Evolutionary conservation across 1,140 invertebrate species (phyloP).

Genomic region (Drosophila leontia): DNA sequence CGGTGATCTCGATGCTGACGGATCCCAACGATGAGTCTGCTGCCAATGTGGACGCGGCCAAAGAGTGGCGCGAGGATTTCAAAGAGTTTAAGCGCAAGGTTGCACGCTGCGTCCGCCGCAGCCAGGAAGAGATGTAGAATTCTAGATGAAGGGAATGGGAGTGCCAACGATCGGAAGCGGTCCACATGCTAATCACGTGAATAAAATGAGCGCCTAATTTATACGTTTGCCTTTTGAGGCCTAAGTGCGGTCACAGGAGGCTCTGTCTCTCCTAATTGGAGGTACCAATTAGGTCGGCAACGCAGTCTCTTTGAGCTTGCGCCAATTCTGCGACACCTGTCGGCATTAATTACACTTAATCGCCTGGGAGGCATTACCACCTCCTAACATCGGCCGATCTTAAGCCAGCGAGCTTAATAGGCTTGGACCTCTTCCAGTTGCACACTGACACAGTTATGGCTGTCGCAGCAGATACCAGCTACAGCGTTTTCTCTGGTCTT

Average conservation of each 20-base stretch:
- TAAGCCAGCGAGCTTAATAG: constrained; percentile 63
- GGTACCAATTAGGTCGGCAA: constrained; percentile 55
- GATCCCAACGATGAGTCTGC: constrained; percentile 99
- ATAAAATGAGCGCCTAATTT: constrained; percentile 58
- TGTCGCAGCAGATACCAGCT: constrained; percentile 4
- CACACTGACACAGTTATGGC: constrained; percentile 57
- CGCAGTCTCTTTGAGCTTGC: constrained; percentile 50
- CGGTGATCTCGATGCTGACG: constrained; percentile 99
- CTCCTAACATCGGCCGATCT: constrained; percentile 56
- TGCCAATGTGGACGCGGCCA: constrained; percentile 99
- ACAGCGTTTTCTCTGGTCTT: constrained; percentile 21
- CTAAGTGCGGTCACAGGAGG: constrained; percentile 16
- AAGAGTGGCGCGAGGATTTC: constrained; percentile 91
- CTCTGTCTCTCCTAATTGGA: constrained; percentile 40
- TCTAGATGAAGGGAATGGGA: neutral
- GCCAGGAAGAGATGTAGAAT: constrained; percentile 66
- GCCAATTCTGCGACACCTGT: constrained; percentile 65
- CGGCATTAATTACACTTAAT: constrained; percentile 73
- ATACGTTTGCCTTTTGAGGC: constrained; percentile 24
- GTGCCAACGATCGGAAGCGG: constrained; percentile 9
- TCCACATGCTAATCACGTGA: constrained; percentile 27
- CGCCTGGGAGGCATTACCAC: constrained; percentile 31
- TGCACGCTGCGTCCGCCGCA: constrained; percentile 97
- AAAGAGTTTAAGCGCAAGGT: constrained; percentile 98
- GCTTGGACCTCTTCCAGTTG: constrained; percentile 52